Conservation (phyloP, 2,797 vertebrate genomes). For the Uromys caudimaculatus region DNA sequence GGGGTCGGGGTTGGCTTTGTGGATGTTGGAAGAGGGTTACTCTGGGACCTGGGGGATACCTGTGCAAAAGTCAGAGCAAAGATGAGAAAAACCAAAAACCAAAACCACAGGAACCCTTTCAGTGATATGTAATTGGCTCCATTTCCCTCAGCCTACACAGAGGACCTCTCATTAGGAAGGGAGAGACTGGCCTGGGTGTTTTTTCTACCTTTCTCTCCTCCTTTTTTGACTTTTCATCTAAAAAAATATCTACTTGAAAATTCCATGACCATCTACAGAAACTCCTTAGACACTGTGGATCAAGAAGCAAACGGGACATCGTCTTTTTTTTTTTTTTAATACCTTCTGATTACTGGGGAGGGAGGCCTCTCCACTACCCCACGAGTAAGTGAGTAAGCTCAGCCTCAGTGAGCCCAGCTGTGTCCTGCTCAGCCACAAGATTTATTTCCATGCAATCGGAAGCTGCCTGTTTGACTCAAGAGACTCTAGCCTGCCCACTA, state of each 20-base stretch:
- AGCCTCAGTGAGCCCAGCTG: neutral
- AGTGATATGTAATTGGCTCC: neutral
- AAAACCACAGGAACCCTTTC: neutral
- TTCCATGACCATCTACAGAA: neutral
- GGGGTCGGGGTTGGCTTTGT: too few relatives aligned
- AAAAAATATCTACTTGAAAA: too few relatives aligned
- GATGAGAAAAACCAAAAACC: neutral
- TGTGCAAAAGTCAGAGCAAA: neutral
- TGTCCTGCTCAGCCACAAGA: neutral
- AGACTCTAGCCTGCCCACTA: neutral
- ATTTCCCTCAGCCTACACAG: too few relatives aligned
- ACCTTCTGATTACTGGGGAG: neutral
- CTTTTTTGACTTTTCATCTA: slow-evolving; percentile 9
- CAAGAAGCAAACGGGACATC: accelerated
- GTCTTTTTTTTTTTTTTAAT: neutral
- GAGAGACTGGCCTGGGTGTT: accelerated
- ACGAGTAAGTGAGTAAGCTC: too few relatives aligned
- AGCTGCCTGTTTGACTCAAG: too few relatives aligned
- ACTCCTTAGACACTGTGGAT: neutral
- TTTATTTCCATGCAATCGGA: neutral
- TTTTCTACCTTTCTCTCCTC: neutral
- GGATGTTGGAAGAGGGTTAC: accelerated
- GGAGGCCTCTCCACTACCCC: neutral
- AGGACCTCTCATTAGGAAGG: neutral
- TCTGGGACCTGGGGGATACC: neutral